phyloP scores from a whole-genome alignment of 2,888 invertebrate genomes.

The Melolontha melolontha region DNA sequence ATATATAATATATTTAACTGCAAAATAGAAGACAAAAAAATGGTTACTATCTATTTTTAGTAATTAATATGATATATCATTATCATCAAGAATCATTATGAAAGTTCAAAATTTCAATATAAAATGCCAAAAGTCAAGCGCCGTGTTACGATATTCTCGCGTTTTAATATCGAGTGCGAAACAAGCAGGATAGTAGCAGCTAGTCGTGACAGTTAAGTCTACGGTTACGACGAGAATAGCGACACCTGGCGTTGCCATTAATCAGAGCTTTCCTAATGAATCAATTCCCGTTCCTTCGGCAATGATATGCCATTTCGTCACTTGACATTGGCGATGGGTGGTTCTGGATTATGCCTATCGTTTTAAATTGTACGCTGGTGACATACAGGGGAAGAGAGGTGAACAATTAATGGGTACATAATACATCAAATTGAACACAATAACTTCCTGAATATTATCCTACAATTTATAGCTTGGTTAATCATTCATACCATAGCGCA shows the following conservation, averaged over 20 bases:
- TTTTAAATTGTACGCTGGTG: neutral
- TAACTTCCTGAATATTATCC: slow-evolving; percentile 6
- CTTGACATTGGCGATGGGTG: slow-evolving; percentile 32
- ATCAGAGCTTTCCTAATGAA: slow-evolving; percentile 41
- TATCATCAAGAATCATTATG: too few species aligned
- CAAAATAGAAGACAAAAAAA: too few species aligned
- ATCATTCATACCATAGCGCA: too few species aligned
- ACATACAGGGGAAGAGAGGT: neutral
- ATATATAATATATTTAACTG: too few species aligned
- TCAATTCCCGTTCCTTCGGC: slow-evolving; percentile 34
- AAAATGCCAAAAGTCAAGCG: slow-evolving; percentile 7
- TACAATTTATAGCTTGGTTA: slow-evolving; percentile 1
- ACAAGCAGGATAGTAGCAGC: slow-evolving; percentile 15
- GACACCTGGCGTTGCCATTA: slow-evolving; percentile 41
- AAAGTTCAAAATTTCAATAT: too few species aligned
- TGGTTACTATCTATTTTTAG: too few species aligned
- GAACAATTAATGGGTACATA: slow-evolving; percentile 14
- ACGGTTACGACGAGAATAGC: slow-evolving; percentile 26
- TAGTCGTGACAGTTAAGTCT: slow-evolving; percentile 27
- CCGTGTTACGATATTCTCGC: slow-evolving; percentile 7
- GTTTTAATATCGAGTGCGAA: slow-evolving; percentile 24
- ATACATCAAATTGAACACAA: slow-evolving; percentile 23
- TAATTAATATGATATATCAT: too few species aligned
- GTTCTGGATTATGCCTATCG: slow-evolving; percentile 6
- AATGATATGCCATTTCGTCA: slow-evolving; percentile 42